Evolutionary conservation across 2,797 vertebrate genomes (phyloP), one percentile per base, ranked within the genome.

Genomic region (Pelodytes ibericus): DNA sequence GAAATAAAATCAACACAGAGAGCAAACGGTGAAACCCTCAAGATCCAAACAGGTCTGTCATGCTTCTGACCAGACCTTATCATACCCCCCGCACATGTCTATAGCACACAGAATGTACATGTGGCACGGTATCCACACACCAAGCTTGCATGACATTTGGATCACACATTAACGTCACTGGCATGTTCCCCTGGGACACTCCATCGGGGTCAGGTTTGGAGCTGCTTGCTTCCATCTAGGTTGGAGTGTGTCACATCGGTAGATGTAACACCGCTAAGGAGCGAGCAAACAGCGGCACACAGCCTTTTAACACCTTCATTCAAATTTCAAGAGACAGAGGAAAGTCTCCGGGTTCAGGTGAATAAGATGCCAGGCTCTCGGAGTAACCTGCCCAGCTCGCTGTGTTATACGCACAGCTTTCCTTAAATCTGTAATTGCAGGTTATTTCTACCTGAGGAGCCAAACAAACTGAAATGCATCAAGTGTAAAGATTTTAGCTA

Each of bases 241-340:
- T 3, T 66, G 60, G 68, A 65, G 36, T 60, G 75, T 56, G 49
- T 59, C 61, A 60, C 68, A 51, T 63, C 58, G 66, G 20, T 71
- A 49, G 24, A 30, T 51, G 56, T 64, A 61, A 69, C 75, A 59
- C 66, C 60, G 18, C 68, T 27, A 41, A n/a, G 26, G 29, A 51
- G 29, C 68, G 58, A 69, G 39, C 75, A 66, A n/a, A 53, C 36
- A 56, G 33, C 36, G 22, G 18, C 24, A 16, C 30, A 31, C 27
- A 72, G 60, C 53, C 69, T 72, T 78, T 66, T 71, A 65, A 41
- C 69, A 53, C 47, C 62, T 72, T 66, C 53, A 72, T 78, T 72
- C 71, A 77, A 71, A 77, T 65, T 74, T 58, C 44, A 74, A 67
- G 57, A 25, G 27, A 63, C 20, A 16, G 49, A 67, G 26, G 36